These are phyloP conservation scores for Stigmatopora argus DNA, from an alignment of 2,113 vertebrate species.

Conservation along the genomic window DNA sequence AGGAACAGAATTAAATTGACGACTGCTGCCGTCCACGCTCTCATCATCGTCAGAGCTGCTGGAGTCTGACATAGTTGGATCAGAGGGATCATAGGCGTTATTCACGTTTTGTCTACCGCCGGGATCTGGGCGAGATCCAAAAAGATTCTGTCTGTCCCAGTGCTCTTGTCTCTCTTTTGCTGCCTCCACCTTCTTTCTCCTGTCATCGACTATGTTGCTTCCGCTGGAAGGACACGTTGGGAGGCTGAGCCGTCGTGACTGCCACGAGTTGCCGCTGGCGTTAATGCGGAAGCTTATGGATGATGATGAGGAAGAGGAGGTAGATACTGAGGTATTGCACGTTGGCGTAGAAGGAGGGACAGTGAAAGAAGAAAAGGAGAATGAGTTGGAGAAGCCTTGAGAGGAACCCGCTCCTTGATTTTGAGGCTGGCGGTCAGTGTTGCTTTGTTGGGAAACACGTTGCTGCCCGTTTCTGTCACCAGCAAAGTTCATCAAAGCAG, in stretches of 20 bases:
- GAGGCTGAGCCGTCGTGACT: slow-evolving; percentile 63
- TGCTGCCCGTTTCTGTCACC: slow-evolving; percentile 73
- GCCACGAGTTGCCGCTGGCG: slow-evolving; percentile 80
- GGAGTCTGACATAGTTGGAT: slow-evolving; percentile 89
- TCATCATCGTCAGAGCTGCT: slow-evolving; percentile 68
- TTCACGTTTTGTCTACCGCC: slow-evolving; percentile 73
- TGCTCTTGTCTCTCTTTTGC: slow-evolving; percentile 57
- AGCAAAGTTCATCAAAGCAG: slow-evolving; percentile 76
- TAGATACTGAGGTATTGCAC: slow-evolving; percentile 29
- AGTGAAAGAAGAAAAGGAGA: slow-evolving; percentile 26
- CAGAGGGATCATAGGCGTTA: slow-evolving; percentile 90
- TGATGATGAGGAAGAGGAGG: slow-evolving; percentile 48
- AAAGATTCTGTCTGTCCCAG: slow-evolving; percentile 54
- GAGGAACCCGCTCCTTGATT: slow-evolving; percentile 58
- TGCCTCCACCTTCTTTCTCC: slow-evolving; percentile 67
- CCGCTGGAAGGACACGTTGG: slow-evolving; percentile 53
- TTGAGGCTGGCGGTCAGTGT: slow-evolving; percentile 45
- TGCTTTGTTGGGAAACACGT: slow-evolving; percentile 60
- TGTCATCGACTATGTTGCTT: slow-evolving; percentile 64
- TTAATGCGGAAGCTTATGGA: slow-evolving; percentile 87
- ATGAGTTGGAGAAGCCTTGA: slow-evolving; percentile 53
- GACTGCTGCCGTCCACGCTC: slow-evolving; percentile 15
- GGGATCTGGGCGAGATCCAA: slow-evolving; percentile 40
- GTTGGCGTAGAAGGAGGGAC: slow-evolving; percentile 36
- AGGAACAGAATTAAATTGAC: neutral